These are phyloP conservation scores for Mohoua ochrocephala DNA, from an alignment of 2,113 vertebrate species.

Conservation along the genomic window DNA sequence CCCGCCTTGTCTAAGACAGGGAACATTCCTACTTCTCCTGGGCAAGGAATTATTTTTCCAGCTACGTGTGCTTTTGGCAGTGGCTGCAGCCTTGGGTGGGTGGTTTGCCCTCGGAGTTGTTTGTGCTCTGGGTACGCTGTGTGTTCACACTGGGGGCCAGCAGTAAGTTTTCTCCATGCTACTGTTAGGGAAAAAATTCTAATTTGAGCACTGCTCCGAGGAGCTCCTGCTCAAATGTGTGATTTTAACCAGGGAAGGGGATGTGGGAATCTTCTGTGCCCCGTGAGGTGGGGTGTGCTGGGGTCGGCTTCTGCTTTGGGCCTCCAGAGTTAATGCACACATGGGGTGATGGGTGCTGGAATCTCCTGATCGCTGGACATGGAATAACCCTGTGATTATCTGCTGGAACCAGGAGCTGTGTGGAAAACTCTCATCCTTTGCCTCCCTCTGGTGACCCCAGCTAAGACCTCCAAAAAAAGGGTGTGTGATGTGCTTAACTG, in stretches of 20 bases:
- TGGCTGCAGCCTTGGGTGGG: neutral
- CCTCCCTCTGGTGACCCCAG: neutral
- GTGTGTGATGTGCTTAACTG: fast-evolving
- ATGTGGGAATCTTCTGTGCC: neutral
- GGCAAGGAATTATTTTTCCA: neutral
- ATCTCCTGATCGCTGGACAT: neutral
- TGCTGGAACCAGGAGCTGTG: neutral
- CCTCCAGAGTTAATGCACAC: fast-evolving
- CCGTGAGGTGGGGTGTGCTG: neutral
- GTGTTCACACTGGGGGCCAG: neutral
- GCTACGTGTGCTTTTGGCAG: neutral
- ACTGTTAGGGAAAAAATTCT: neutral
- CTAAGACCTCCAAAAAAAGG: neutral
- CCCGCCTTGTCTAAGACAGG: neutral
- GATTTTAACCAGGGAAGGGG: neutral
- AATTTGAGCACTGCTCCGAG: neutral
- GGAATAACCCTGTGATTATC: fast-evolving
- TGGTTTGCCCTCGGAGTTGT: neutral
- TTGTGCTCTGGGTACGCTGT: neutral
- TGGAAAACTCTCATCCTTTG: neutral
- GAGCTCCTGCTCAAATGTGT: neutral
- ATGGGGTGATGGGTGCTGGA: neutral
- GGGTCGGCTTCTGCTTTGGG: neutral
- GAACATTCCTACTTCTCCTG: neutral
- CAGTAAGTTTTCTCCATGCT: neutral